A percentile compares a stretch with the other conserved stretches of the same genome.
Evolutionary conservation across 2,113 vertebrate species (phyloP).

Genomic region (Hydropotes inermis): DNA sequence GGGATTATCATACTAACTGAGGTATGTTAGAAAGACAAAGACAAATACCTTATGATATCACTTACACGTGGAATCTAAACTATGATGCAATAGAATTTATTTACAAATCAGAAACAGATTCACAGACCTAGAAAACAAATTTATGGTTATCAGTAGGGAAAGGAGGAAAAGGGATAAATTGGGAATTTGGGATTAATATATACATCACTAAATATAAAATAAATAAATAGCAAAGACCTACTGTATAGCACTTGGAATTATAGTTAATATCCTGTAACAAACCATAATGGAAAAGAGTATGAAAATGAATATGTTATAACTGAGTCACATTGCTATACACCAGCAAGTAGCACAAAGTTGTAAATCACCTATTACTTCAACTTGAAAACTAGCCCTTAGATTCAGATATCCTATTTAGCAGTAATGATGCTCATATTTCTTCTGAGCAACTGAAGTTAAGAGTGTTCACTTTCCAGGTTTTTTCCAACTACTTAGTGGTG

Average conservation of each 20-base stretch:
- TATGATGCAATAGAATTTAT: not conserved
- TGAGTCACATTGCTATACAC: not conserved
- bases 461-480: not conserved
- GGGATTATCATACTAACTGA: not conserved
- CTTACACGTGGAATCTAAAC: not conserved
- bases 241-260: not conserved
- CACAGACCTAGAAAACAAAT: not conserved
- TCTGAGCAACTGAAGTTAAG: not conserved
- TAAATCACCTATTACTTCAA: not conserved
- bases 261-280: not conserved
- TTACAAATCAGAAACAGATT: not conserved
- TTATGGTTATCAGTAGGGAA: not conserved
- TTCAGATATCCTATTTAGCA: not conserved
- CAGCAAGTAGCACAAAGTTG: not conserved
- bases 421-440: not conserved
- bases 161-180: not conserved
- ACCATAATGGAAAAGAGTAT: not conserved
- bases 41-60: not conserved
- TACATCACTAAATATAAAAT: not conserved
- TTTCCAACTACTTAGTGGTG: not conserved
- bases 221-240: not conserved
- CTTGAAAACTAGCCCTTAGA: not conserved
- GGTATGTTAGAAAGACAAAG: not conserved
- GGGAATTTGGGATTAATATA: not conserved
- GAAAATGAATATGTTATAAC: not conserved